These are phyloP conservation scores for Urocynchramus pylzowi DNA, from an alignment of 2,113 vertebrate genomes.

Conservation along the genomic window DNA sequence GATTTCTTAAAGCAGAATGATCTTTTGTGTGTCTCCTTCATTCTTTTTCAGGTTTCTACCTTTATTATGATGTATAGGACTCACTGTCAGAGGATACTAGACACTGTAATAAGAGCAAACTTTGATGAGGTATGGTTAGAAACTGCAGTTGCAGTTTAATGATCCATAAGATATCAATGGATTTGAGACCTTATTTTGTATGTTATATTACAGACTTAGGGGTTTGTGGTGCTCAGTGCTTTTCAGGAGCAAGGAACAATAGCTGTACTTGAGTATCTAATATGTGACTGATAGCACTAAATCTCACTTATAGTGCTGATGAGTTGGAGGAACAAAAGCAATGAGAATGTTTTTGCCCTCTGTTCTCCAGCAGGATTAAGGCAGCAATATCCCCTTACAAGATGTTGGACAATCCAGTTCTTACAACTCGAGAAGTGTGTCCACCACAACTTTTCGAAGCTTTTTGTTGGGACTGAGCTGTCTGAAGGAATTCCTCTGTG, in stretches of 20 bases:
- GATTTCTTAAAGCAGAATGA: background rate
- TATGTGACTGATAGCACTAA: background rate
- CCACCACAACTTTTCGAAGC: background rate
- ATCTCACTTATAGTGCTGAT: background rate
- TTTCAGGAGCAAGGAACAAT: background rate
- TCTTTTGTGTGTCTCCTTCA: constrained; percentile 10
- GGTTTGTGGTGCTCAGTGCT: background rate
- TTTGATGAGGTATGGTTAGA: constrained; percentile 89
- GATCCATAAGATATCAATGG: background rate
- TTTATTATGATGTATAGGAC: constrained; percentile 99
- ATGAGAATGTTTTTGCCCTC: background rate
- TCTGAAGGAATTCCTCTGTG: background rate
- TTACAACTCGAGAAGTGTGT: background rate
- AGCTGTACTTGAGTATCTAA: background rate
- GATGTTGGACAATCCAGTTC: background rate
- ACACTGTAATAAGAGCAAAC: constrained; percentile 98
- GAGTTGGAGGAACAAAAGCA: background rate
- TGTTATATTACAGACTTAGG: background rate
- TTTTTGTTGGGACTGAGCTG: background rate
- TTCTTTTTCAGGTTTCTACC: constrained; percentile 87
- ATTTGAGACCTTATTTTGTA: background rate
- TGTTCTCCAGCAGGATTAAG: background rate
- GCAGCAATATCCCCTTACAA: background rate
- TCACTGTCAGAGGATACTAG: constrained; percentile 98
- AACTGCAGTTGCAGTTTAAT: background rate